Conservation (phyloP, 2,888 invertebrate genomes). For the Venusia cambrica region DNA sequence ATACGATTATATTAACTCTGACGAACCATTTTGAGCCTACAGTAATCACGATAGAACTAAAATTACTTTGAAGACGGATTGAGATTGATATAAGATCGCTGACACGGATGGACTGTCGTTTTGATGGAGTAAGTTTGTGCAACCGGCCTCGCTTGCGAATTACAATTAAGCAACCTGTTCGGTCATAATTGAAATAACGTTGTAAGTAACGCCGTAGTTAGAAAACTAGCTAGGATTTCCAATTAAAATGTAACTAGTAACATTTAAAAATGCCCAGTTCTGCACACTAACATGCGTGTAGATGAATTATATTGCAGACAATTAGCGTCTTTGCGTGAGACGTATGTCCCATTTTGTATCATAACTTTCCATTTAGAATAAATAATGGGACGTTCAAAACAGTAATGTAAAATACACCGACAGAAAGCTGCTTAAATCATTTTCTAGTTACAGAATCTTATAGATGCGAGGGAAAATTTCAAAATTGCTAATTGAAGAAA, state of each 20-base stretch:
- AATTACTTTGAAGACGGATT: not conserved
- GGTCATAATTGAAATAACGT: constrained; percentile 20
- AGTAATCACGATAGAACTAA: not conserved
- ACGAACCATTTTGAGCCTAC: too few relatives aligned
- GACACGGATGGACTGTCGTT: constrained; percentile 3
- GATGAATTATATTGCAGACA: constrained; percentile 1
- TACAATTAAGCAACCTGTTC: constrained; percentile 24
- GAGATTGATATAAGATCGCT: constrained; percentile 1
- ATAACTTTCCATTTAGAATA: constrained; percentile 9
- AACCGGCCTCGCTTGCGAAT: constrained; percentile 24
- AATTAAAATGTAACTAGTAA: not conserved
- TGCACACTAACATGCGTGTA: constrained; percentile 1
- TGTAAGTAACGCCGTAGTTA: constrained; percentile 3
- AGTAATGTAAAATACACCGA: constrained; percentile 8
- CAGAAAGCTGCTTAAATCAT: constrained; percentile 13
- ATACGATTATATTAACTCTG: too few relatives aligned
- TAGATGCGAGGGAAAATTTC: constrained; percentile 2
- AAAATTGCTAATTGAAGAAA: constrained; percentile 10
- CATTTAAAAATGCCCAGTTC: not conserved
- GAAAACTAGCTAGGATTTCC: not conserved
- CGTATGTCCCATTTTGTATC: constrained; percentile 3
- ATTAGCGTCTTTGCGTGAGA: constrained; percentile 1
- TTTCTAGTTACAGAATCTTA: constrained; percentile 2
- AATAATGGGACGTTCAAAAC: constrained; percentile 9
- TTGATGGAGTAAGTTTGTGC: constrained; percentile 23